These are phyloP conservation scores for Ophion slaviceki DNA, from an alignment of 2,888 invertebrate genomes.

Conservation along the genomic window DNA sequence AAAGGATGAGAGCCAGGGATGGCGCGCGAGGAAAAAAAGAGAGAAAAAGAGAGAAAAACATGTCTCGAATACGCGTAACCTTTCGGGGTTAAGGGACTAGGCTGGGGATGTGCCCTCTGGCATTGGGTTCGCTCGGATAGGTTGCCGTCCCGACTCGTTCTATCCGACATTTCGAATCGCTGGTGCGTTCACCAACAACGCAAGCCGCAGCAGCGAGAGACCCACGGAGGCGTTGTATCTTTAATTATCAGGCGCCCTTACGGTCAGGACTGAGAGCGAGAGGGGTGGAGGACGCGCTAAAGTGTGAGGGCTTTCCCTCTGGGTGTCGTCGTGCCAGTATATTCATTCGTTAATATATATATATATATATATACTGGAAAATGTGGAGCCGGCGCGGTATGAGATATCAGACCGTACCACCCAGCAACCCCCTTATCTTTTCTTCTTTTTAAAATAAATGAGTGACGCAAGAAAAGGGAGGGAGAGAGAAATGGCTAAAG, in stretches of 20 bases:
- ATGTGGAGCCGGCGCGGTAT: no score
- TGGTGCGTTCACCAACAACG: conserved; percentile 49
- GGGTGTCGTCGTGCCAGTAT: conserved; percentile 15
- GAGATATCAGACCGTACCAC: no score
- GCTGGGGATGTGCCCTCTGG: not conserved
- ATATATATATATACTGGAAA: conserved; percentile 4
- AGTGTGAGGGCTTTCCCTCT: conserved; percentile 19
- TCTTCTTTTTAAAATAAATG: no score
- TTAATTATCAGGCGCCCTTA: conserved; percentile 77
- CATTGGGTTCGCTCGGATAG: conserved; percentile 42
- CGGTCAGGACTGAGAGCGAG: conserved; percentile 58
- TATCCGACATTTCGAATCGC: conserved; percentile 35
- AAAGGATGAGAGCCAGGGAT: not conserved
- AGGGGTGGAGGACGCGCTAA: conserved; percentile 1
- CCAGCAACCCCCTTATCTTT: no score
- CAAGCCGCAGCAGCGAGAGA: conserved; percentile 49
- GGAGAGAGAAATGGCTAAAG: no score
- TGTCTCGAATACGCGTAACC: conserved; percentile 4
- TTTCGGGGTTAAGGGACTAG: conserved; percentile 11
- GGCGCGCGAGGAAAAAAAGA: no score
- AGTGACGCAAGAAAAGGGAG: no score
- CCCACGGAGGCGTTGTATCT: conserved; percentile 78
- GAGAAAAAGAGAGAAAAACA: not conserved
- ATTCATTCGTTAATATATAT: not conserved
- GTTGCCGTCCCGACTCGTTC: conserved; percentile 51